Conservation (phyloP, 30 jellyfish, hydroid and myxozoan species). For the Turritopsis dohrnii region DNA sequence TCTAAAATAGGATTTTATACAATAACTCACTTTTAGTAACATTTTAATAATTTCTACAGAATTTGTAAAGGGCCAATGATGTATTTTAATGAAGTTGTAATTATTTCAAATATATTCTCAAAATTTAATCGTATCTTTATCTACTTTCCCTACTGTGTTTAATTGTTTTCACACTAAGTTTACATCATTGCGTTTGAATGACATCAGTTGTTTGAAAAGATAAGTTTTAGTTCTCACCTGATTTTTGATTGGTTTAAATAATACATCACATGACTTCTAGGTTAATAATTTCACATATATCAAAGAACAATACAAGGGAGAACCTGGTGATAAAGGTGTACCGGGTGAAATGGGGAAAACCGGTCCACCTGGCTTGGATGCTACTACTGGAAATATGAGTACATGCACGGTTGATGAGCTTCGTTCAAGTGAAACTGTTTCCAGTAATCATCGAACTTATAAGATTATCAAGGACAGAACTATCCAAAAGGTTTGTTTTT, state of each 20-base stretch:
- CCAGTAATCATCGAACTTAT: neutral
- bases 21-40: neutral
- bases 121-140: neutral
- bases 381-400: neutral
- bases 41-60: neutral
- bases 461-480: neutral
- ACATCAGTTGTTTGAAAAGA: neutral
- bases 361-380: neutral
- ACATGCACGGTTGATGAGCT: neutral
- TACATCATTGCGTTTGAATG: too few species aligned
- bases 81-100: neutral
- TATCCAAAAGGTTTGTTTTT: neutral
- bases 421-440: neutral
- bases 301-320: neutral
- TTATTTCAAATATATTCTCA: neutral
- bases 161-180: neutral
- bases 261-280: neutral
- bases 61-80: neutral
- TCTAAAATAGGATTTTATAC: neutral
- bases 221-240: neutral
- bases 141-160: neutral
- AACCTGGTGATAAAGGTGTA: neutral
- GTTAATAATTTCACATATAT: neutral
- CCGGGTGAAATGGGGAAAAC: neutral
- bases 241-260: neutral